These are phyloP conservation scores for Drosophila pallidifrons DNA, from an alignment of 1,140 invertebrate genomes.

Conservation along the genomic window DNA sequence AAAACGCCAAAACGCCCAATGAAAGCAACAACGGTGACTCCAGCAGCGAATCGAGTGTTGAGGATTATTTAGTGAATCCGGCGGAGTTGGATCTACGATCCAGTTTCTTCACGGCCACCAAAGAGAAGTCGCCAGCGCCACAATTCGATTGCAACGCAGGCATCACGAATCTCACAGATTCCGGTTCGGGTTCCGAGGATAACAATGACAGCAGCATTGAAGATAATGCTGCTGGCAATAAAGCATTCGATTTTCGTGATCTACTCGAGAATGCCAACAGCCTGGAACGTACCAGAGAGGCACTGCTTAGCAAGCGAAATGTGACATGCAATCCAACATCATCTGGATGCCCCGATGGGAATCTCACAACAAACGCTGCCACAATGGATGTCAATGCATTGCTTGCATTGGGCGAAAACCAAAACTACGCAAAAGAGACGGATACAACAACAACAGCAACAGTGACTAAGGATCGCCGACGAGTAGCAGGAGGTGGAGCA, in stretches of 20 bases:
- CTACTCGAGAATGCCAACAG: constrained; percentile 82
- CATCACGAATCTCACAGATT: constrained; percentile 61
- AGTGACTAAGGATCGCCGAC: constrained; percentile 24
- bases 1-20: constrained; percentile 84
- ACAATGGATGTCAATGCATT: constrained; percentile 82
- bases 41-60: constrained; percentile 82
- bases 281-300: constrained; percentile 77
- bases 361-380: constrained; percentile 45
- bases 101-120: constrained; percentile 69
- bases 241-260: constrained; percentile 78
- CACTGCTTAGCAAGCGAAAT: constrained; percentile 57
- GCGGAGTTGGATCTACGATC: constrained; percentile 78
- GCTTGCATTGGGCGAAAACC: constrained; percentile 85
- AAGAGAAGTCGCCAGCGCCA: constrained; percentile 69
- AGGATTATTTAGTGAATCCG: constrained; percentile 83
- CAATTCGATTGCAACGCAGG: constrained; percentile 83
- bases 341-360: constrained; percentile 5
- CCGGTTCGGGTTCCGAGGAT: constrained; percentile 77
- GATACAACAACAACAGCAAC: constrained; percentile 40
- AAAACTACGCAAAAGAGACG: constrained; percentile 65
- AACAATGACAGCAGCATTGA: constrained; percentile 78
- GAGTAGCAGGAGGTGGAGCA: constrained; percentile 39
- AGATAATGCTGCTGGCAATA: constrained; percentile 52
- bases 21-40: constrained; percentile 75
- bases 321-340: constrained; percentile 39